These are phyloP conservation scores for Puntigrus tetrazona DNA, from an alignment of 2,113 vertebrate species.

Conservation along the genomic window DNA sequence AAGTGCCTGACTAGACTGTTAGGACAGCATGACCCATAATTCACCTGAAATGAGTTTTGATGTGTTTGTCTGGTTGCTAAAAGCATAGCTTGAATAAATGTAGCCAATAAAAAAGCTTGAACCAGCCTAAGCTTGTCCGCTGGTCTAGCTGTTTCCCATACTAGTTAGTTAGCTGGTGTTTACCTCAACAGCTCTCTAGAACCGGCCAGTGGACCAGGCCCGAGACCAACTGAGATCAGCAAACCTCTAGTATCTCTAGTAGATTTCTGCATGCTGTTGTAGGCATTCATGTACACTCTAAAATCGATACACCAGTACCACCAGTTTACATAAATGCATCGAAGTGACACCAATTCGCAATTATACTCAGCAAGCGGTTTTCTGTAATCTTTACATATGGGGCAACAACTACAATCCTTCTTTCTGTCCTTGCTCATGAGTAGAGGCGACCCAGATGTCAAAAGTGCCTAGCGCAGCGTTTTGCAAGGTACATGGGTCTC, in stretches of 20 bases:
- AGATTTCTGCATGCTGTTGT: neutral
- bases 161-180: neutral
- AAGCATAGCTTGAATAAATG: neutral
- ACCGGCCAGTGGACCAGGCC: neutral
- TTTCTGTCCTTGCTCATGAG: slow-evolving; percentile 41
- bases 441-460: slow-evolving; percentile 59
- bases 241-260: neutral
- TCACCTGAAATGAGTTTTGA: neutral
- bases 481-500: slow-evolving; percentile 48
- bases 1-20: neutral
- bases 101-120: neutral
- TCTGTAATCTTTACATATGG: slow-evolving; percentile 18
- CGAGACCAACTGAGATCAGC: neutral
- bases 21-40: neutral
- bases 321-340: neutral
- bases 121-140: neutral
- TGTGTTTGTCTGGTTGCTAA: neutral
- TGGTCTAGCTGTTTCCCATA: neutral
- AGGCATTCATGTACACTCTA: neutral
- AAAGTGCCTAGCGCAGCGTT: slow-evolving; percentile 55
- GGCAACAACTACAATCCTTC: slow-evolving; percentile 28
- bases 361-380: slow-evolving; percentile 1
- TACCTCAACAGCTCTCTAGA: neutral
- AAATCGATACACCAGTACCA: neutral
- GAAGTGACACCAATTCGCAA: neutral